Base-by-base conservation (phyloP, 2,113 vertebrate species). In the Rhegmatorhina hoffmannsi region DNA sequence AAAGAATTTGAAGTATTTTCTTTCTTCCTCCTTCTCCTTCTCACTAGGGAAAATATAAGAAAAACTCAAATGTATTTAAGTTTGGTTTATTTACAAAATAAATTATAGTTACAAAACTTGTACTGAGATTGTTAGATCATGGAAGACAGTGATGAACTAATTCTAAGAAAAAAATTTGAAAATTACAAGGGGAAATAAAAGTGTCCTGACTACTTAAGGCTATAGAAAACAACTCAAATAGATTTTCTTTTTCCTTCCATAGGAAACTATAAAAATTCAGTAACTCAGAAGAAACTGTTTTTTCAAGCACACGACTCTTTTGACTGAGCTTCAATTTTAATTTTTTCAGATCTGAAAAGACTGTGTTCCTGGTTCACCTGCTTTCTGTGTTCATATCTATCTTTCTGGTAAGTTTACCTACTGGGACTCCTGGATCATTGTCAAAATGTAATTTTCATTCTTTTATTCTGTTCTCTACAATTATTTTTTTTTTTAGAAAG, bases 301-400 rank as follows among this genome's bases (percentile, higher is more conserved):
- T 84, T 93, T 63, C 3, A 56, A 23, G 14, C 17, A 60, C 13
- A 44, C 9, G 23, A 34, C 6, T 64, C 11, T 80, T 13, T 49
- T 84, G 11, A 33, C 24, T 69, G 23, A 86, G 6, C 14, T 87
- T 72, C 44, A 59, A 2, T 38, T 16, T 33, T 17, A 33, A 64
- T 24, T 34, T 43, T 38, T 10, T 81, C 16, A 10, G n/a, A 4
- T 66, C 66, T 62, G 16, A 56, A 81, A 78, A 24, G 7, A 64
- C 2, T 25, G 4, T 59, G 3, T 10, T 78, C 3, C 9, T 44
- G 7, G 1, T 31, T 67, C 17, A 56, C 10, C 3, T 47, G 8
- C 8, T 70, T 85, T 64, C 28, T 58, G 4, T 38, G 66, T 73
- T 58, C 36, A 34, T 5, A n/a, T 33, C 7, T 49, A 9, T 49